A percentile compares a stretch with the other conserved stretches of the same genome.
phyloP scores from a whole-genome alignment of 2,113 vertebrate genomes.

The Pangasianodon gigas region DNA sequence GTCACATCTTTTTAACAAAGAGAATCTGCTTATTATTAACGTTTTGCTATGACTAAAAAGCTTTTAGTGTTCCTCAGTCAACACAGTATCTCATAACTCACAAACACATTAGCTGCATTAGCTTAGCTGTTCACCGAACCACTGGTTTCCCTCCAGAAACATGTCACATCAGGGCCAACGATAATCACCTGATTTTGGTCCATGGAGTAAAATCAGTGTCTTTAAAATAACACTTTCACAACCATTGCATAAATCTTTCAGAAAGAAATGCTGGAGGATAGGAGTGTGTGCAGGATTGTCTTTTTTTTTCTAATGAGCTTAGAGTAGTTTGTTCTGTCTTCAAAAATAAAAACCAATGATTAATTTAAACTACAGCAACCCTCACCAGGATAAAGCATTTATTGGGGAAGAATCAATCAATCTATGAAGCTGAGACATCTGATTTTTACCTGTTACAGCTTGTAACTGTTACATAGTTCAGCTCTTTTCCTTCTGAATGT shows the following conservation, averaged over 20 bases:
- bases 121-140: background rate
- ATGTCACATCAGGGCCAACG: background rate
- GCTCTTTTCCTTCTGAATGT: background rate
- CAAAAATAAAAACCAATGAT: background rate
- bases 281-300: background rate
- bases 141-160: conserved; percentile 9
- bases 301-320: background rate
- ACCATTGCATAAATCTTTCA: background rate
- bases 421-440: background rate
- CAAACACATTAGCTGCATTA: conserved; percentile 36
- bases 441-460: background rate
- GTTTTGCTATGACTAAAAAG: background rate
- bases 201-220: conserved; percentile 4
- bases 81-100: conserved; percentile 54
- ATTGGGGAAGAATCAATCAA: background rate
- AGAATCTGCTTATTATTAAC: conserved; percentile 9
- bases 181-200: conserved; percentile 8
- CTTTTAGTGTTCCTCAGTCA: conserved; percentile 7
- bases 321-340: background rate
- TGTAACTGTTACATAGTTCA: background rate
- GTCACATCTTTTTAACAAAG: background rate
- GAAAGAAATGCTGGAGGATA: background rate
- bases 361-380: background rate
- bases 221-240: background rate
- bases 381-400: background rate